Base-by-base conservation (phyloP, 2,797 vertebrate genomes). In the Sitta carolinensis region DNA sequence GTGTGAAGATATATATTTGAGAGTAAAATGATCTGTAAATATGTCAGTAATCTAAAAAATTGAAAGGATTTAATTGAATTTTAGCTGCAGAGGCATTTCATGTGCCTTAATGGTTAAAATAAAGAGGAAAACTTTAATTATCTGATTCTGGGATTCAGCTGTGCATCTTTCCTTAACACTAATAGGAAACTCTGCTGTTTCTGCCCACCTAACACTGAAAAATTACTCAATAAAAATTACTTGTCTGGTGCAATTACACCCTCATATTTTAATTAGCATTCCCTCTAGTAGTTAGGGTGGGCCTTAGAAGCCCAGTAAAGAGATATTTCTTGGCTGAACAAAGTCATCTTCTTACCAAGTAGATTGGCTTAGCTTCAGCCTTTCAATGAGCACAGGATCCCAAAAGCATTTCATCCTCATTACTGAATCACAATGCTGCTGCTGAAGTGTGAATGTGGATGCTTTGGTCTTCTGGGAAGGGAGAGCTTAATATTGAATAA, bases 161-260 rank as follows among this genome's bases (percentile, higher is more conserved):
- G 75, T 94, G 84, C 61, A 78, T 82, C 62, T 55, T 93, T 82
- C 61, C 80, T 84, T 87, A 94, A 80, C 3, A 0, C 45, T 93
- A 93, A 93, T 93, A 80, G 84, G 40, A 94, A 8, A 73, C 23
- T 59, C 34, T 86, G 82, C 74, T 84, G 57, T 80, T 93, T 84
- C 93, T 90, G 78, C 81, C 78, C 80, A 94, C 83, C 88, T 96
- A 96, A 96, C 88, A 72, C 86, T 96, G 95, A 96, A 96, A 96
- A 96, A 96, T 95, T 96, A 82, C 95, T 94, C 95, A 89, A 90
- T 91, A 96, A 95, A 97, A 95, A 94, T 94, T 96, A 89, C 94
- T 95, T 96, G 94, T 96, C 95, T 87, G 29, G 36, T 91, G 84
- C 95, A 96, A 95, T 97, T 97, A 96, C 64, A 77, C 64, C 73